Base-by-base conservation (phyloP, 2,113 vertebrate species). In the Cynoglossus semilaevis region DNA sequence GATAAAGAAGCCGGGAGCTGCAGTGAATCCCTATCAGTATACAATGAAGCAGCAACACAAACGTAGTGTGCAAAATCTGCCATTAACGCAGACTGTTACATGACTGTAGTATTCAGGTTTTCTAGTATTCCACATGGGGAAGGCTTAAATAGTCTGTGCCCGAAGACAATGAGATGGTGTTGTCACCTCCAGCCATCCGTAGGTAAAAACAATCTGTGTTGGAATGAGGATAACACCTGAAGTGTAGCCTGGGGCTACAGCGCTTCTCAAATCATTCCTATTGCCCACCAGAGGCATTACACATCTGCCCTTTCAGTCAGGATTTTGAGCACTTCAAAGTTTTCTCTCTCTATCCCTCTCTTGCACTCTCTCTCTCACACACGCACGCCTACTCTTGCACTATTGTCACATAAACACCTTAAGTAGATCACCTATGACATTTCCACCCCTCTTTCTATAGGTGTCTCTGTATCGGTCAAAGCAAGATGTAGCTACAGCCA, bases 221-320 rank as follows among this genome's bases (percentile, higher is more conserved):
- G 18, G 63, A 48, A 58, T 38, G 35, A 59, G 55, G 71, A 70
- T n/a, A 59, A 71, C 71, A 81, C 84, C 84, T 79, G 43, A 71
- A 80, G 83, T 82, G 42, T 54, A 59, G 83, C 80, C 81, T 19
- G 18, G 38, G 72, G 86, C 83, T 70, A 57, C 12, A 55, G 47
- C 10, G 14, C 58, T 72, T 56, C 63, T 64, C 62, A 13, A 46
- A 68, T 70, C 67, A 58, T 57, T 58, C 54, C 51, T 59, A 66
- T 74, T 72, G 70, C 63, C 67, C 65, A 58, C 64, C 51, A 76
- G 44, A 58, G 77, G 71, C 82, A 82, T 80, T 73, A 73, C 70
- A 65, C 67, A 75, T 76, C 82, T 77, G 73, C 77, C 70, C 64
- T 51, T 80, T 68, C 49, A 64, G 72, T 67, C 58, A 59, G 68